Conservation (phyloP, 2,797 vertebrate genomes). For the Brachyalestes nurse region DNA sequence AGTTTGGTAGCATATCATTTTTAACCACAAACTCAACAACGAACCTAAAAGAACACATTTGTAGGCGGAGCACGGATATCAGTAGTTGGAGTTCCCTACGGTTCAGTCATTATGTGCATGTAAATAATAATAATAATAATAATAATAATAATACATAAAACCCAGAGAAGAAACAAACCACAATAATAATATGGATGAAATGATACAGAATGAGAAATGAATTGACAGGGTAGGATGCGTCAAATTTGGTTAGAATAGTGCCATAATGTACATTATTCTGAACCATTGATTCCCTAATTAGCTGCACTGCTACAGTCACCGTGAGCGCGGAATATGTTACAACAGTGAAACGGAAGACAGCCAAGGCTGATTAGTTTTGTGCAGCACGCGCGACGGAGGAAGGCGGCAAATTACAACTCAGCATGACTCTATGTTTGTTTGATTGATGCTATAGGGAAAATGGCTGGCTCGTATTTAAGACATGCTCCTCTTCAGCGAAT, state of each 20-base stretch:
- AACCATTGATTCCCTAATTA: not conserved
- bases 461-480: not conserved
- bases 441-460: slow-evolving; percentile 5
- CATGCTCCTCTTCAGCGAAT: not conserved
- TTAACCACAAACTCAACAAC: too few species aligned
- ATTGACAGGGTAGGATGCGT: not conserved
- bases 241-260: not conserved
- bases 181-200: not conserved
- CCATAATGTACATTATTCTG: not conserved
- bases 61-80: not conserved
- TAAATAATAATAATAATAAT: not conserved
- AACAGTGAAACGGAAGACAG: not conserved
- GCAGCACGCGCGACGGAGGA: not conserved
- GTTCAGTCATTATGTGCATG: not conserved
- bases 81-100: not conserved
- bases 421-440: slow-evolving; percentile 21
- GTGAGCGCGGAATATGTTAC: not conserved
- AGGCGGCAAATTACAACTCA: slow-evolving; percentile 2
- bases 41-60: not conserved
- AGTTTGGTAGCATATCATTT: not conserved
- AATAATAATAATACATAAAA: not conserved
- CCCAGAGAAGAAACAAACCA: not conserved
- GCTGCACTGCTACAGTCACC: not conserved
- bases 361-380: not conserved
- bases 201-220: not conserved